Percentiles rank a stretch among this genome's conserved stretches.
Evolutionary conservation across 2,113 vertebrate genomes (phyloP).

Genomic region (Ancistrus triradiatus): DNA sequence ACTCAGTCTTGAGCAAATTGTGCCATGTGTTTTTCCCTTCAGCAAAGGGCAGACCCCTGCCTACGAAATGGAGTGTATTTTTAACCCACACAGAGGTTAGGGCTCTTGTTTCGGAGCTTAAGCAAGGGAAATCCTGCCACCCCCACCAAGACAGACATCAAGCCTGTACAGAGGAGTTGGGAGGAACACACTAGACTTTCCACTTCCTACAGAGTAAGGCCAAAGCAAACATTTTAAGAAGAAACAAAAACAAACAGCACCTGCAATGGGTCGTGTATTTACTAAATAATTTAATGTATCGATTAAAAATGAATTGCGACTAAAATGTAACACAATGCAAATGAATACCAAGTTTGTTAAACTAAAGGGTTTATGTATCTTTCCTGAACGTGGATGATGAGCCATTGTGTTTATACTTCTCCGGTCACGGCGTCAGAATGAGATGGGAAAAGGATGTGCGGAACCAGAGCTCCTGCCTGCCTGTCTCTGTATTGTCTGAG

Average conservation of each 20-base stretch:
- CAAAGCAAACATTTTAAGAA: background rate
- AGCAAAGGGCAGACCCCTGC: background rate
- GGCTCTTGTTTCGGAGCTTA: background rate
- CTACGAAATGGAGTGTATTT: constrained; percentile 23
- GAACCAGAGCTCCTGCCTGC: constrained; percentile 3
- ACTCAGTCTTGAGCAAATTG: background rate
- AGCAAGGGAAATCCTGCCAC: constrained; percentile 28
- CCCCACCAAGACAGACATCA: constrained; percentile 36
- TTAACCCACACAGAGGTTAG: constrained; percentile 19
- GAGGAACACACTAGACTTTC: constrained; percentile 46
- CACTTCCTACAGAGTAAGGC: constrained; percentile 48
- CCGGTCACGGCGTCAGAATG: background rate
- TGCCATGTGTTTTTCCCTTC: constrained; percentile 5
- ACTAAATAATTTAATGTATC: too few relatives aligned
- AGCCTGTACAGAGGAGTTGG: background rate
- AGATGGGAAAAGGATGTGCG: constrained; percentile 22
- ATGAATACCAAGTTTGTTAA: background rate
- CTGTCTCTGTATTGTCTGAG: background rate
- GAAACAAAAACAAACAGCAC: too few relatives aligned
- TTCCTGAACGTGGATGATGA: constrained; percentile 13
- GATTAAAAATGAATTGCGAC: too few relatives aligned
- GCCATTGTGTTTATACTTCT: constrained; percentile 7
- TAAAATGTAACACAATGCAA: too few relatives aligned
- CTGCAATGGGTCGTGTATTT: too few relatives aligned
- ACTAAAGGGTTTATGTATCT: background rate